phyloP scores from a whole-genome alignment of 2,113 vertebrate genomes.

The Coregonus clupeaformis region DNA sequence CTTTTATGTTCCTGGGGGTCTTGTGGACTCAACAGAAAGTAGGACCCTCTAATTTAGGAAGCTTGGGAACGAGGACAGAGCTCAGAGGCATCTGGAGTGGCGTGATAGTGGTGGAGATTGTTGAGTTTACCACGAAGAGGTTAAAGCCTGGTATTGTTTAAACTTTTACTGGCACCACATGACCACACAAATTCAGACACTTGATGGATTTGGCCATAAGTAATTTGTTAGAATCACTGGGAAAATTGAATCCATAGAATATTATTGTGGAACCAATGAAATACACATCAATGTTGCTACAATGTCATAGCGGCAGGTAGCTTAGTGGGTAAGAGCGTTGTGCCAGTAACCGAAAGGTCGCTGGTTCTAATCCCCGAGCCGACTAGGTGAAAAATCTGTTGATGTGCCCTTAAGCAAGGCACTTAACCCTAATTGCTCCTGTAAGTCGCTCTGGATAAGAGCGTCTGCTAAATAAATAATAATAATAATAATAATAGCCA shows the following conservation, averaged over 20 bases:
- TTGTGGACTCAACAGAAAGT: slow-evolving; percentile 50
- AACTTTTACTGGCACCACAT: neutral
- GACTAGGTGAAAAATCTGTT: too few relatives aligned
- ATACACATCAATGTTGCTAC: neutral
- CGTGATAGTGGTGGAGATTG: neutral
- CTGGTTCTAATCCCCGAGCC: too few relatives aligned
- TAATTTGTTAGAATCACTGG: neutral
- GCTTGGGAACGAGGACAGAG: slow-evolving; percentile 61
- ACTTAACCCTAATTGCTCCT: too few relatives aligned
- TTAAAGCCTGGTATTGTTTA: neutral
- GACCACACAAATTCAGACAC: neutral
- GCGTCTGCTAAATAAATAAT: too few relatives aligned
- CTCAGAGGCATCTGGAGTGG: slow-evolving; percentile 26
- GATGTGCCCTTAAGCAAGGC: too few relatives aligned
- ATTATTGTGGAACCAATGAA: neutral
- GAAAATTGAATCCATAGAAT: neutral
- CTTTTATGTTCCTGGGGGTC: slow-evolving; percentile 52
- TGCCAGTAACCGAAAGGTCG: too few relatives aligned
- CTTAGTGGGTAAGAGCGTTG: too few relatives aligned
- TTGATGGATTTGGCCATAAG: neutral
- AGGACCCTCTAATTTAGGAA: slow-evolving; percentile 69
- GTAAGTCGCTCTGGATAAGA: too few relatives aligned
- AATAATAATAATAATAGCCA: too few relatives aligned
- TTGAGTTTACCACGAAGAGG: neutral
- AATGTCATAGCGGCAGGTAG: too few relatives aligned